Evolutionary conservation across 2,113 vertebrate species (phyloP).

Genomic region (Phylloscopus whistleri): DNA sequence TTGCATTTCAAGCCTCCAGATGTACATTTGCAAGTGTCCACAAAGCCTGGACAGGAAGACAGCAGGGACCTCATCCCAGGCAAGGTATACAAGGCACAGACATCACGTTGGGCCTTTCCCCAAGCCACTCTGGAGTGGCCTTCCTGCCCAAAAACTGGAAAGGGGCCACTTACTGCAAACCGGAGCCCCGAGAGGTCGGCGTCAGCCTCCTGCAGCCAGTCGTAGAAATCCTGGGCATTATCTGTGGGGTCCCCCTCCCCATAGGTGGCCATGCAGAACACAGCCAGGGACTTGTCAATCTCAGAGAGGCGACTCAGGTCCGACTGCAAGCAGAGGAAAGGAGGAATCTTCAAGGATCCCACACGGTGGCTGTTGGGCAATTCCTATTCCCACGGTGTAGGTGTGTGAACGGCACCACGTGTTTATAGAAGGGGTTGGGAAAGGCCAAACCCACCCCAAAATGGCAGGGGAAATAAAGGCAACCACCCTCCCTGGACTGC

Average conservation of each 20-base stretch:
- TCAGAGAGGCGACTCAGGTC: constrained; percentile 87
- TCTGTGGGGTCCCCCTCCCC: constrained; percentile 97
- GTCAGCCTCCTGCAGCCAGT: constrained; percentile 92
- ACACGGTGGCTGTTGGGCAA: fast-evolving
- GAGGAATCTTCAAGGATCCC: background rate
- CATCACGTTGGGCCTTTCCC: background rate
- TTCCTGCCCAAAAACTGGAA: background rate
- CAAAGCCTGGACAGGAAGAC: background rate
- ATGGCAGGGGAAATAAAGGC: background rate
- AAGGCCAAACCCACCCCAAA: background rate
- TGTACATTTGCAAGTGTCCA: background rate
- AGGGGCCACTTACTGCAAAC: constrained; percentile 80
- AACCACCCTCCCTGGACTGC: background rate
- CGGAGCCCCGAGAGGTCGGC: constrained; percentile 84
- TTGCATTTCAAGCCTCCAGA: background rate
- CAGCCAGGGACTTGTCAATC: constrained; percentile 88
- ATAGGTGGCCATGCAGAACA: constrained; percentile 98
- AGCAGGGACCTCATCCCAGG: background rate
- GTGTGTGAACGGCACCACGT: background rate
- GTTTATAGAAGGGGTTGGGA: background rate
- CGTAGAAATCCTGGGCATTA: constrained; percentile 97
- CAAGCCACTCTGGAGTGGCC: background rate
- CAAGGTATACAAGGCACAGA: background rate
- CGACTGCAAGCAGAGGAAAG: constrained; percentile 65
- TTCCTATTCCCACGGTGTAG: fast-evolving